phyloP scores from a whole-genome alignment of 30 jellyfish, hydroid and myxozoan genomes.

The Aurelia aurita region DNA sequence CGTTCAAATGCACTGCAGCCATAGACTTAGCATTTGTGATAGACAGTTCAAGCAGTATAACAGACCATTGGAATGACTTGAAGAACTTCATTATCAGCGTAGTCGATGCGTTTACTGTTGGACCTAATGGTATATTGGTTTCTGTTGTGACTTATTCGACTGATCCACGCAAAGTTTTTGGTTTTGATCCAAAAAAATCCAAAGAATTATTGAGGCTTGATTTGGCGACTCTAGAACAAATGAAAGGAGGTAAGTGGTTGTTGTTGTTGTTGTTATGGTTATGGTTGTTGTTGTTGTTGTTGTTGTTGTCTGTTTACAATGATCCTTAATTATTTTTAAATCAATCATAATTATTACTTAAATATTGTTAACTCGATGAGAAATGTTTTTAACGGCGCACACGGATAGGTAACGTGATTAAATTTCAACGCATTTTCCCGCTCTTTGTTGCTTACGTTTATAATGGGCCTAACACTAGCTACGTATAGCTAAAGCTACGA shows the following conservation, averaged over 20 bases:
- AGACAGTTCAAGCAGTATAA: conserved; percentile 87
- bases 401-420: too few species aligned
- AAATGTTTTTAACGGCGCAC: too few species aligned
- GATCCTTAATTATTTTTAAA: too few species aligned
- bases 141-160: conserved; percentile 79
- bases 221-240: conserved; percentile 21
- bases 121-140: conserved; percentile 60
- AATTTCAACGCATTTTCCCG: too few species aligned
- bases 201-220: conserved; percentile 52
- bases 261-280: too few species aligned
- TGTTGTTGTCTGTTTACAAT: too few species aligned
- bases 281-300: too few species aligned
- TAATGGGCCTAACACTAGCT: too few species aligned
- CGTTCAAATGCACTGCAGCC: conserved; percentile 69
- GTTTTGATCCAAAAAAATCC: conserved; percentile 47
- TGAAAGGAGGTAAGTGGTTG: conserved; percentile 45
- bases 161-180: conserved; percentile 65
- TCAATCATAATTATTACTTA: too few species aligned
- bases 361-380: too few species aligned
- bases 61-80: conserved; percentile 73
- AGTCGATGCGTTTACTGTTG: conserved; percentile 75
- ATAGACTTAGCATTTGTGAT: conserved; percentile 78
- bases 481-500: too few species aligned
- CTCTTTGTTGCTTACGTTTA: too few species aligned
- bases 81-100: conserved; percentile 61